Percentiles rank a stretch among this genome's conserved stretches.
phyloP scores from a whole-genome alignment of 2,113 vertebrate species.

The Bubalus kerabau region DNA sequence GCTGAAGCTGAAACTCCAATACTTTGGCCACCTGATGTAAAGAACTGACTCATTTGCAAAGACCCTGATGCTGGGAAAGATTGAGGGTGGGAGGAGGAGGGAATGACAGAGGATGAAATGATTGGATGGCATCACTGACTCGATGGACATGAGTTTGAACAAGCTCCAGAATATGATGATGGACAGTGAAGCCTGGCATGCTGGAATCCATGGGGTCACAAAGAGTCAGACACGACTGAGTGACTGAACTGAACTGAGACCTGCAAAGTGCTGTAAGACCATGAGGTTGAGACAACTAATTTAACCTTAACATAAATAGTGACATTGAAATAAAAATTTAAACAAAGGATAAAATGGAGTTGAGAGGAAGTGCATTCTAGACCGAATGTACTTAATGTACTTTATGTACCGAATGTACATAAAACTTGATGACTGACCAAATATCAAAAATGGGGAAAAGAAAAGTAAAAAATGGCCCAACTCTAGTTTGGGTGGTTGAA shows the following conservation, averaged over 20 bases:
- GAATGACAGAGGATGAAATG: neutral
- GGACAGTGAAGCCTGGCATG: neutral
- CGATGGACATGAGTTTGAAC: neutral
- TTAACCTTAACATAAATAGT: neutral
- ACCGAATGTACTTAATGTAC: neutral
- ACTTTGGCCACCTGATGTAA: neutral
- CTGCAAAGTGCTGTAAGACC: neutral
- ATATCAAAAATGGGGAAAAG: neutral
- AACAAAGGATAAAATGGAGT: neutral
- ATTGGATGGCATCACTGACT: neutral
- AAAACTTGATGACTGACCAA: neutral
- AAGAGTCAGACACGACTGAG: neutral
- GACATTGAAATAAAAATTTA: neutral
- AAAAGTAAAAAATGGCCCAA: neutral
- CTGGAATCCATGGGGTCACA: accelerated
- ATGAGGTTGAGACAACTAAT: neutral
- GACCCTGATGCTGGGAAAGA: neutral
- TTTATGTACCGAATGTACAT: too few relatives aligned
- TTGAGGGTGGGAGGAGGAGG: neutral
- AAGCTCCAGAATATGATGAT: accelerated
- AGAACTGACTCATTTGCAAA: neutral
- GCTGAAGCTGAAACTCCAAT: neutral
- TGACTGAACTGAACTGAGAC: neutral
- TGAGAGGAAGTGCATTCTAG: neutral
- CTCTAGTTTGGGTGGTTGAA: neutral